These are phyloP conservation scores for Platynereis dumerilii DNA, from an alignment of 2,888 invertebrate species.

Conservation along the genomic window DNA sequence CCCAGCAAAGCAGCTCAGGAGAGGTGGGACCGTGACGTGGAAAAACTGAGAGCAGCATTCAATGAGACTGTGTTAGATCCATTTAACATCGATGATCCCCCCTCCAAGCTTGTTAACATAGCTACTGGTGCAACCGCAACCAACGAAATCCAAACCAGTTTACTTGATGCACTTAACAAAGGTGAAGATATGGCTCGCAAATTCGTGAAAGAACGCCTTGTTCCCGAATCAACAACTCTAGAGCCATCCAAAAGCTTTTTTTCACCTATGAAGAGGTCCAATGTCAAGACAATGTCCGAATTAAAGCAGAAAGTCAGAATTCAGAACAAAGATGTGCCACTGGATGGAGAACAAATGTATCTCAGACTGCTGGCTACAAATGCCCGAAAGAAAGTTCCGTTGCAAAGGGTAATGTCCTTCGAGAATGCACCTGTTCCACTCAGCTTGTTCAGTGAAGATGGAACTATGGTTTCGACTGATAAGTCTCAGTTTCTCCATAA, in stretches of 20 bases:
- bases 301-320: no score
- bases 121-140: conserved; percentile 10
- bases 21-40: not conserved
- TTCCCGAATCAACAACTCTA: no score
- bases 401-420: conserved; percentile 12
- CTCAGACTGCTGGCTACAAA: conserved; percentile 14
- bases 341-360: not conserved
- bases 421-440: conserved; percentile 18
- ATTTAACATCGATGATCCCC: not conserved
- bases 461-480: not conserved
- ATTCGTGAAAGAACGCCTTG: no score
- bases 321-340: no score
- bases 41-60: not conserved
- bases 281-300: no score
- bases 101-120: not conserved
- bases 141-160: not conserved
- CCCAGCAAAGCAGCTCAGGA: not conserved
- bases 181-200: not conserved
- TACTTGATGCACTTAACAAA: not conserved
- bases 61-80: not conserved
- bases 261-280: no score
- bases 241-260: no score
- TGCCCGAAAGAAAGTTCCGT: conserved; percentile 5
- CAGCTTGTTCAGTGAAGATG: conserved; percentile 14
- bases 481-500: conserved; percentile 11